phyloP scores from a whole-genome alignment of 2,113 vertebrate species.

The Podilymbus podiceps region DNA sequence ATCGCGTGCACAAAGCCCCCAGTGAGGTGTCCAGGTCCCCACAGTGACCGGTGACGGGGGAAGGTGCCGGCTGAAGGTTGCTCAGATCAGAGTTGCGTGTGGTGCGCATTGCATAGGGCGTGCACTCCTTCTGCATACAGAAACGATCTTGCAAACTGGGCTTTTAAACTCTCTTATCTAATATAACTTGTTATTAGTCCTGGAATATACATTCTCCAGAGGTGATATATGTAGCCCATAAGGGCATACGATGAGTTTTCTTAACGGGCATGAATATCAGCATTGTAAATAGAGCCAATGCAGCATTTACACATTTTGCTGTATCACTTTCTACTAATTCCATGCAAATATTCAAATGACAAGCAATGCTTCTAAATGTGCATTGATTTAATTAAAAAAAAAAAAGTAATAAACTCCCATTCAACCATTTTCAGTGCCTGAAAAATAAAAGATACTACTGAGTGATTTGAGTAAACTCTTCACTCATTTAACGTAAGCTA shows the following conservation, averaged over 20 bases:
- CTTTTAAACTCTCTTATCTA: neutral
- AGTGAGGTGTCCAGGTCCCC: accelerated
- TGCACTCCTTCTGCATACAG: accelerated
- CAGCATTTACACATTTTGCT: neutral
- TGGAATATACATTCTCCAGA: neutral
- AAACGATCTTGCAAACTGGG: too few relatives aligned
- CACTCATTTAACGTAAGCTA: neutral
- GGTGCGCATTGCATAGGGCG: accelerated
- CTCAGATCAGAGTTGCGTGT: accelerated
- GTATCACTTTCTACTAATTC: neutral
- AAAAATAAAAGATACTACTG: neutral
- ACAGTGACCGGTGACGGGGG: accelerated
- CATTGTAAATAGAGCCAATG: neutral
- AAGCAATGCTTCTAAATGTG: neutral
- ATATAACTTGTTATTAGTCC: too few relatives aligned
- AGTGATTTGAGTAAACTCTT: neutral
- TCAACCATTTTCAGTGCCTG: neutral
- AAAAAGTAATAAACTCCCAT: neutral
- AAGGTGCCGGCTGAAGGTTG: neutral
- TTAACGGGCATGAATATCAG: neutral
- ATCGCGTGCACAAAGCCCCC: accelerated
- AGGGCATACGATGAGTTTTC: neutral
- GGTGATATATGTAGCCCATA: neutral
- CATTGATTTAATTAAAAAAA: neutral
- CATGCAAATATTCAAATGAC: neutral